Conservation (phyloP, 2,797 vertebrate species). For the Sebastolobus altivelis region DNA sequence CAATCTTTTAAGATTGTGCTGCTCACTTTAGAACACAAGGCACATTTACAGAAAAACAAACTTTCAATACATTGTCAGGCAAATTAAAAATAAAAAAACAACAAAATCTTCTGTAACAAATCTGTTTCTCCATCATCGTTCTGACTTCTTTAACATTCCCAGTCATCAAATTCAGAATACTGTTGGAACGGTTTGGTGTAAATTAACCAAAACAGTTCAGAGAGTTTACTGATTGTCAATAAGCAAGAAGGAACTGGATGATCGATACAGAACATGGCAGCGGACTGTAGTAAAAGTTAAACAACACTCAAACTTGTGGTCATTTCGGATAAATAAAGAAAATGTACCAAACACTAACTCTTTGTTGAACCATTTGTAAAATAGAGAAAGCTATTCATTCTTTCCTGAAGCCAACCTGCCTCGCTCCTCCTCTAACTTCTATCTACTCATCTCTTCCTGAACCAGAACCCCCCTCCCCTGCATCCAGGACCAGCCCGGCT, state of each 20-base stretch:
- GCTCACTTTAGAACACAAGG: constrained; percentile 58
- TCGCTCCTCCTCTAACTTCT: constrained; percentile 32
- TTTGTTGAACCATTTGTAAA: constrained; percentile 51
- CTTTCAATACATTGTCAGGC: constrained; percentile 65
- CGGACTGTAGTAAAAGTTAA: constrained; percentile 33
- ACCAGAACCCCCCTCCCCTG: constrained; percentile 46
- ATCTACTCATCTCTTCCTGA: constrained; percentile 24
- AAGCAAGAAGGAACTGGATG: constrained; percentile 52
- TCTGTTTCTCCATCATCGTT: constrained; percentile 38
- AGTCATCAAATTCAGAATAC: constrained; percentile 59
- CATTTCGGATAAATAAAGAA: constrained; percentile 65
- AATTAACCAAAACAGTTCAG: constrained; percentile 39
- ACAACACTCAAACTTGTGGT: constrained; percentile 53
- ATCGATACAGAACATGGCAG: constrained; percentile 44
- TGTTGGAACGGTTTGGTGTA: constrained; percentile 49
- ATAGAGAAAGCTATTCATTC: constrained; percentile 49
- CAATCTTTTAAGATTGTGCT: constrained; percentile 59
- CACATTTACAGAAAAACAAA: constrained; percentile 59
- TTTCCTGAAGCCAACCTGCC: constrained; percentile 55
- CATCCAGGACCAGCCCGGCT: constrained; percentile 92
- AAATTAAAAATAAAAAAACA: constrained; percentile 40
- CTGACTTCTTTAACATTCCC: constrained; percentile 21
- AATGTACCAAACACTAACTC: constrained; percentile 67
- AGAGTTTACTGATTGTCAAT: constrained; percentile 80
- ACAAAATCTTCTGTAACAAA: constrained; percentile 41